Base-by-base conservation (phyloP, 1,140 invertebrate genomes). In the Drosophila nebulosa region DNA sequence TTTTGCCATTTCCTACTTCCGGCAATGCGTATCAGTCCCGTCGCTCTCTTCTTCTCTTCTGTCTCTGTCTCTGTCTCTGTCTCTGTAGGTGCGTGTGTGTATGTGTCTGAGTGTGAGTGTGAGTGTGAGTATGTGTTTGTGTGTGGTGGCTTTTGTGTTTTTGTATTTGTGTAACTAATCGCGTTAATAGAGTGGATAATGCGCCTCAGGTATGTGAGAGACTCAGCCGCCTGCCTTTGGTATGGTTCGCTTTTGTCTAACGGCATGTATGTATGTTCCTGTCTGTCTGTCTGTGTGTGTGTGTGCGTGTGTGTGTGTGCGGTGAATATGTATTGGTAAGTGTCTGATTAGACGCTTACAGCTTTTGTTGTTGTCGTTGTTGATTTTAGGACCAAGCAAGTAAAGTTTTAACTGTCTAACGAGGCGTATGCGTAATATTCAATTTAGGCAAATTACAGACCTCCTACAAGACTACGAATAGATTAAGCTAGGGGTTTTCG, bases 121-220 rank as follows among this genome's bases (percentile, higher is more conserved):
- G n/a, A n/a, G 26, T 59, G 56, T 27, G 64, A 30, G 55, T 72
- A 42, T 56, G 60, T 56, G 32, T 39, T 24, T 58, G 5, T 52
- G 57, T 59, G 32, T 59, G 16, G 32, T 46, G 59, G 27, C 72
- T 56, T 86, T 86, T 77, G 78, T 77, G 67, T 74, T 78, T 69
- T 89, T 88, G 75, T 85, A 85, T 90, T 90, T 89, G 75, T 90
- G 86, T 79, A 90, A 86, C 86, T 86, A 90, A 90, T 90, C 86
- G 80, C 83, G 80, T 86, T 90, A 90, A 90, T 90, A 90, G 86
- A 86, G 86, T 90, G 80, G 75, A 86, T 90, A 89, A 86, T 90
- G 77, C 71, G 86, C 86, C 86, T 80, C 86, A 90, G 86, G 86
- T 90, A 86, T 85, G 74, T 67, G 66, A 58, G 83, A 52, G 55